Base-by-base conservation (phyloP, 2,113 vertebrate genomes). In the Toxotes chatareus region DNA sequence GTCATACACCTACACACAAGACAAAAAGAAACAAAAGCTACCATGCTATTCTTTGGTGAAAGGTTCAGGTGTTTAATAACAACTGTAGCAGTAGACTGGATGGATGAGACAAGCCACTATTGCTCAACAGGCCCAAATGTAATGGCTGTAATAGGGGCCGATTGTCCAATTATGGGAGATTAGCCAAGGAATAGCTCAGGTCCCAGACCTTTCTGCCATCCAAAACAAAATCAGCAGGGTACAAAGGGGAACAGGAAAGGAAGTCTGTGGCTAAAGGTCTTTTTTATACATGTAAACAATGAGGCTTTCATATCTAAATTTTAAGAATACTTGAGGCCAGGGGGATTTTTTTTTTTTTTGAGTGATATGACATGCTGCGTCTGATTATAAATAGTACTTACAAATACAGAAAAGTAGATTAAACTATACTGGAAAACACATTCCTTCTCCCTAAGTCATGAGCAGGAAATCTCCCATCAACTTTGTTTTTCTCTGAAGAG, bases 161-260 rank as follows among this genome's bases (percentile, higher is more conserved):
- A 91, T 91, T 93, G 85, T 91, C 87, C 80, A 84, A 91, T 91
- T 91, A 90, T 85, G 65, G 85, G 89, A 93, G 90, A 90, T 88
- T 89, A 91, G 86, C 91, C 88, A 90, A 91, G 88, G 76, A 90
- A 85, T 88, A 88, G 83, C 73, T 90, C 77, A 83, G 68, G 91
- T 90, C 85, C 78, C 27, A 85, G 73, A 86, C 82, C 72, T 78
- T 87, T 78, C 78, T 85, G 85, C 79, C 89, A 90, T 91, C 80
- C 83, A 94, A 91, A 93, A 92, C 88, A 91, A 90, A 92, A 73
- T 55, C 92, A 92, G 82, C 91, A 83, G 82, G 86, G 77, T 86
- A 88, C 89, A 91, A 88, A 89, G 77, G 63, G 65, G 49, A 78
- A 73, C 78, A 70, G 78, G 83, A 81, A 85, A 82, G 72, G 75